These are phyloP conservation scores for Lemur catta DNA, from an alignment of 2,797 vertebrate species.

Conservation along the genomic window DNA sequence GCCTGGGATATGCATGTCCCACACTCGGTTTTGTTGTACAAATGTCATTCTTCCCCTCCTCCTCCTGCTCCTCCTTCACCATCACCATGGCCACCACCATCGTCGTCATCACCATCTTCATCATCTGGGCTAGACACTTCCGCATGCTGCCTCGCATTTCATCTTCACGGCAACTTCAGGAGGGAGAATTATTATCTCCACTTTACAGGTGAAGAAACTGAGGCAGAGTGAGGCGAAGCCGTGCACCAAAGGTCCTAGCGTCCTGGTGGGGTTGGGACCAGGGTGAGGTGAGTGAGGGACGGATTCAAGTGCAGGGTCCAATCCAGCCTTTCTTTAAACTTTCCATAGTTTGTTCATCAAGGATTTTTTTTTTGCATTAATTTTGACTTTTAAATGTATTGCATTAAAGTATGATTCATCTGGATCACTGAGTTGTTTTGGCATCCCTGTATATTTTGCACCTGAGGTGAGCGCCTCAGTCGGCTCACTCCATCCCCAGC, in stretches of 20 bases:
- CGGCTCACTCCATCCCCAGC: background rate
- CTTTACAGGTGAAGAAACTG: background rate
- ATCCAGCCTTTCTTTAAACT: background rate
- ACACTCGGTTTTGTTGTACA: background rate
- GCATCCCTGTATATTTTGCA: background rate
- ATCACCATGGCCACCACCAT: rapidly evolving
- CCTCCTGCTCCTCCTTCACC: background rate
- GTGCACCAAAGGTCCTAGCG: background rate
- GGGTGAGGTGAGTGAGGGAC: background rate
- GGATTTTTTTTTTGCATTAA: background rate
- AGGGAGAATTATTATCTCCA: background rate
- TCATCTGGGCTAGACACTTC: background rate
- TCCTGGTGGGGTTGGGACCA: background rate
- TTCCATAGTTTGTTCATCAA: background rate
- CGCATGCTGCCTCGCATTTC: background rate
- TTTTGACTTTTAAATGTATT: background rate
- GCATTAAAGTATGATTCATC: background rate
- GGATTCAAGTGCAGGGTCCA: background rate
- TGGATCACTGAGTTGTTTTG: background rate
- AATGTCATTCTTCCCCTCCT: background rate
- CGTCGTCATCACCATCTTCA: rapidly evolving
- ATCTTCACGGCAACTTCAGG: background rate
- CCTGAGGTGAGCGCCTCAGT: background rate
- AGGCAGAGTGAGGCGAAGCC: background rate
- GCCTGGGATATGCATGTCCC: background rate